These are phyloP conservation scores for Gonocerus acuteangulatus DNA, from an alignment of 2,888 invertebrate species.

Conservation along the genomic window DNA sequence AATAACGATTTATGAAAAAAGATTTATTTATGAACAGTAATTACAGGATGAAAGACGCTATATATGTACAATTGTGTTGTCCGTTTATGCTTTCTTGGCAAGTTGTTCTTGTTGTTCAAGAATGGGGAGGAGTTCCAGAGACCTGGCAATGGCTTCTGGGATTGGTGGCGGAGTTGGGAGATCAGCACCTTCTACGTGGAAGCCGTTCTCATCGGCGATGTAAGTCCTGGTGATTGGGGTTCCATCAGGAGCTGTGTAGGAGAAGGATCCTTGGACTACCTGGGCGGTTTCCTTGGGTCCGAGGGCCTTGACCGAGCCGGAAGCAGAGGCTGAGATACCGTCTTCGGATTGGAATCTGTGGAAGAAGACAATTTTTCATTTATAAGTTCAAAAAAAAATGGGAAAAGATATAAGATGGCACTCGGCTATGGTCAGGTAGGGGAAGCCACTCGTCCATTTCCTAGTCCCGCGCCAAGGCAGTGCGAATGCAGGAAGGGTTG, in stretches of 20 bases:
- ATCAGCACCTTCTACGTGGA: slow-evolving; percentile 56
- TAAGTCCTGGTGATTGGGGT: slow-evolving; percentile 51
- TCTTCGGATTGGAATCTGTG: slow-evolving; percentile 46
- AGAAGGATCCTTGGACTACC: slow-evolving; percentile 62
- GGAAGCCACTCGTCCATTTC: too few species aligned
- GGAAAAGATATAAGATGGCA: too few species aligned
- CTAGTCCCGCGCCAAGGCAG: too few species aligned
- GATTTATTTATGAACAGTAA: neutral
- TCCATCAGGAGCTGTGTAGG: slow-evolving; percentile 62
- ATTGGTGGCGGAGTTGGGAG: slow-evolving; percentile 56
- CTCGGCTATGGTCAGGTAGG: too few species aligned
- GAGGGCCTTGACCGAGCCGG: slow-evolving; percentile 50
- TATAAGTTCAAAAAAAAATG: too few species aligned
- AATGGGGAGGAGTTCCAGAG: slow-evolving; percentile 52
- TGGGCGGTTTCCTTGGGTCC: slow-evolving; percentile 47
- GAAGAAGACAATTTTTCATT: neutral
- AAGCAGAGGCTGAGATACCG: slow-evolving; percentile 45
- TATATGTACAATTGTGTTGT: neutral
- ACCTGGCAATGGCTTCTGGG: slow-evolving; percentile 40
- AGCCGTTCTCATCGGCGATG: slow-evolving; percentile 41
- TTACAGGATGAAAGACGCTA: slow-evolving; percentile 1
- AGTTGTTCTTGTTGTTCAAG: slow-evolving; percentile 17
- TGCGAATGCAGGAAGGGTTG: too few species aligned
- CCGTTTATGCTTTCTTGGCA: slow-evolving; percentile 1
- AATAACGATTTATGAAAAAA: too few species aligned